Percentiles rank a stretch among this genome's conserved stretches.
phyloP scores from a whole-genome alignment of 1,140 invertebrate genomes.

The Heliconius melpomene region DNA sequence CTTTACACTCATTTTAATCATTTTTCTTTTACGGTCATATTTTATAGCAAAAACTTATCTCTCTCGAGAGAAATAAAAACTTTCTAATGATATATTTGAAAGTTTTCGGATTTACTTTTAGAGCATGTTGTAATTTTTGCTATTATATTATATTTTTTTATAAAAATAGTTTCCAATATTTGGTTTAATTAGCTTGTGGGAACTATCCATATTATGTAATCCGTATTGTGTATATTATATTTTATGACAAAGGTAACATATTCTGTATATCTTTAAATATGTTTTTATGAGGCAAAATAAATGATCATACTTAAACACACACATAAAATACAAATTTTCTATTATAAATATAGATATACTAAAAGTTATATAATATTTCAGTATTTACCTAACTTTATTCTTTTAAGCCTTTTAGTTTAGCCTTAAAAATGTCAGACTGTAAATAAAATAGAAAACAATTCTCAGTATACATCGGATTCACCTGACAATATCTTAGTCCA shows the following conservation, averaged over 20 bases:
- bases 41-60: conserved; percentile 7
- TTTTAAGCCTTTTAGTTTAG: not conserved
- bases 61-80: not conserved
- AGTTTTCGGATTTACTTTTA: conserved; percentile 3
- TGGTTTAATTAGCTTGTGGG: not conserved
- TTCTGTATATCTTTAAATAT: no score
- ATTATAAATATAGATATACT: no score
- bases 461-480: not conserved
- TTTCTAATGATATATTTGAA: conserved; percentile 11
- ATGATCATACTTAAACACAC: no score
- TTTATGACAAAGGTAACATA: no score
- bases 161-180: not conserved
- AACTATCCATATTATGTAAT: no score
- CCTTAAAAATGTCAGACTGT: not conserved
- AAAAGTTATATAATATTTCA: no score
- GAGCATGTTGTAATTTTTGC: not conserved
- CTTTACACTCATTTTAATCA: not conserved
- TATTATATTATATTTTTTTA: not conserved
- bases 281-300: no score
- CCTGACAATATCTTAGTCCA: conserved; percentile 14
- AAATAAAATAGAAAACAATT: conserved; percentile 13
- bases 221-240: no score
- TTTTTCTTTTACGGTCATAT: conserved; percentile 2
- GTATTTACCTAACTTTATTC: not conserved
- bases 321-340: no score